These are phyloP conservation scores for Mungos mungo DNA, from an alignment of 2,113 vertebrate species.

Conservation along the genomic window DNA sequence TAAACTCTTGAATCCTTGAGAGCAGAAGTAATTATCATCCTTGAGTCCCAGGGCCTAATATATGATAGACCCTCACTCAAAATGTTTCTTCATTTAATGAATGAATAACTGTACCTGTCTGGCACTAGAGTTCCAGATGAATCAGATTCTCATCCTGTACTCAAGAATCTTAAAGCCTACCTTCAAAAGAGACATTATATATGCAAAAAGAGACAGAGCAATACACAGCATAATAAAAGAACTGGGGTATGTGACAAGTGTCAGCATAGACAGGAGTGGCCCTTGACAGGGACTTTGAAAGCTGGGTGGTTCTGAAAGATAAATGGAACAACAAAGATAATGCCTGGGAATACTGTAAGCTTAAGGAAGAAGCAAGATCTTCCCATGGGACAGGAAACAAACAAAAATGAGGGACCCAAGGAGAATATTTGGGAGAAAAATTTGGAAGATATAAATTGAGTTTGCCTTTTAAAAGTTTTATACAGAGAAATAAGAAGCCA, in stretches of 20 bases:
- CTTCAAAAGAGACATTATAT: not conserved
- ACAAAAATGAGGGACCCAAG: not conserved
- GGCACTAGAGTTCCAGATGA: not conserved
- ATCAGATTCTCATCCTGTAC: not conserved
- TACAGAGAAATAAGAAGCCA: not conserved
- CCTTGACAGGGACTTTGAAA: not conserved
- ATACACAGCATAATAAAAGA: not conserved
- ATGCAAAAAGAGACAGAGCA: not conserved
- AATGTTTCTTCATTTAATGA: constrained; percentile 26
- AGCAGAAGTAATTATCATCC: not conserved
- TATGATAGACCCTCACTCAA: not conserved
- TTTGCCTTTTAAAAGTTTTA: not conserved
- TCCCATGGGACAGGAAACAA: not conserved
- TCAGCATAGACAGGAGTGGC: too few relatives aligned
- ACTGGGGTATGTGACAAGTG: not conserved
- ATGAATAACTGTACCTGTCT: not conserved
- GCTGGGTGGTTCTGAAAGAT: not conserved
- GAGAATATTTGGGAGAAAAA: not conserved
- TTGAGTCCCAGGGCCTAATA: not conserved
- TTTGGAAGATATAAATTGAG: not conserved
- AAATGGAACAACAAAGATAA: not conserved
- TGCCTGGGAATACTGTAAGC: not conserved
- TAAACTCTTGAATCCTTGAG: not conserved
- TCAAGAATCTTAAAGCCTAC: not conserved
- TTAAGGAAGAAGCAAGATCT: not conserved